phyloP scores from a whole-genome alignment of 2,888 invertebrate genomes.

The Caprella mutica region DNA sequence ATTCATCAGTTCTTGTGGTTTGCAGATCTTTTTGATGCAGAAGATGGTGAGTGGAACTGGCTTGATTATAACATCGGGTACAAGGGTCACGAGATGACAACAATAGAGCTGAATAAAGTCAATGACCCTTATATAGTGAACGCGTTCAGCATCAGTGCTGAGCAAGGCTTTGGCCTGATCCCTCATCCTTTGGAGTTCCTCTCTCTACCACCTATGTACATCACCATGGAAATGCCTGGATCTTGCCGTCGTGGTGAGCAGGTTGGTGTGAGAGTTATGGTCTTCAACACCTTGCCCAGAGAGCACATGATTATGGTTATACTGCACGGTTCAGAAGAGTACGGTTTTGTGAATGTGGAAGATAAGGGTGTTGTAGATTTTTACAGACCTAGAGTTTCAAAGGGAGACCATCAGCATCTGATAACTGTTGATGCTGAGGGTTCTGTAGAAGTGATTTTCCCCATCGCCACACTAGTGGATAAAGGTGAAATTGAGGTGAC shows the following conservation, averaged over 20 bases:
- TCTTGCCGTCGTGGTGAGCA: constrained; percentile 46
- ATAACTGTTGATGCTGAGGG: constrained; percentile 40
- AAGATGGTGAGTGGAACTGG: constrained; percentile 36
- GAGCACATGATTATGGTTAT: constrained; percentile 41
- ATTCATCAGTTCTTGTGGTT: constrained; percentile 26
- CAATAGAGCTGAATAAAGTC: constrained; percentile 39
- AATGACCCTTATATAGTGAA: constrained; percentile 46
- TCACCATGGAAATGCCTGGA: constrained; percentile 45
- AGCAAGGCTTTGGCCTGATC: constrained; percentile 46
- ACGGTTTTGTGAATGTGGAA: constrained; percentile 46
- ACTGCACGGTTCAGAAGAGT: constrained; percentile 44
- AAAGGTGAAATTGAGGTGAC: constrained; percentile 44
- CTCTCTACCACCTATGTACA: constrained; percentile 45
- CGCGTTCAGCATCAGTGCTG: constrained; percentile 46
- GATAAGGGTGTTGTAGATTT: constrained; percentile 44
- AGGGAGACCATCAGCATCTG: constrained; percentile 47
- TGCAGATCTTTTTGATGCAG: constrained; percentile 41
- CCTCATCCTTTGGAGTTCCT: constrained; percentile 42
- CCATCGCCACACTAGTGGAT: constrained; percentile 44
- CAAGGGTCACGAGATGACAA: constrained; percentile 40
- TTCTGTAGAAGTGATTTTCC: constrained; percentile 43
- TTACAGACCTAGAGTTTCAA: constrained; percentile 42
- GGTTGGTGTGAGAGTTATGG: constrained; percentile 38
- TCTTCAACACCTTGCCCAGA: constrained; percentile 39
- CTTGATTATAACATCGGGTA: constrained; percentile 32